phyloP scores from a whole-genome alignment of 2,113 vertebrate species.

The Eleginops maclovinus region DNA sequence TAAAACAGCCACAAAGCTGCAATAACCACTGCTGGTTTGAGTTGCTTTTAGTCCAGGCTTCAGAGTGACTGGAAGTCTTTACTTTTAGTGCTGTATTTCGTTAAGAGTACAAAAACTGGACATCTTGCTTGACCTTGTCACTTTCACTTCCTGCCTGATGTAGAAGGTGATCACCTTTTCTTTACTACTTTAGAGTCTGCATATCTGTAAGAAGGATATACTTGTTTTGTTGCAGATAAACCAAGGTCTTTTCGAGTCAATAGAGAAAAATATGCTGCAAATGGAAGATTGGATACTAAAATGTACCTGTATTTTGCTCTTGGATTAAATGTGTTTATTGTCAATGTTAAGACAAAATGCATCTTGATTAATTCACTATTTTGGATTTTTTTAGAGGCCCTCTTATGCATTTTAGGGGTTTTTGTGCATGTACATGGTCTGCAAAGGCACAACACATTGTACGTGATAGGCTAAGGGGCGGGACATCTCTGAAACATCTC shows the following conservation, averaged over 20 bases:
- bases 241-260: neutral
- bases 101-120: slow-evolving; percentile 3
- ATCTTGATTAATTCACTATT: too few relatives aligned
- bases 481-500: too few relatives aligned
- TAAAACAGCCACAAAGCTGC: slow-evolving; percentile 2
- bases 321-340: neutral
- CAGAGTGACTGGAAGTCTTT: neutral
- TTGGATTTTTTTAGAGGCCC: too few relatives aligned
- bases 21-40: neutral
- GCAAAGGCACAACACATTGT: too few relatives aligned
- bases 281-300: neutral
- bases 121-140: too few relatives aligned
- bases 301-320: neutral
- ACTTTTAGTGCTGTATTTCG: neutral
- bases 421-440: too few relatives aligned
- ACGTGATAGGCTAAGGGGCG: too few relatives aligned
- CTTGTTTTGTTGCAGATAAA: neutral
- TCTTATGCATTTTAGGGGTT: too few relatives aligned
- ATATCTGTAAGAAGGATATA: neutral
- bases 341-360: neutral
- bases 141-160: neutral
- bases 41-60: neutral
- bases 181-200: too few relatives aligned
- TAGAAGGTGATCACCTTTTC: too few relatives aligned
- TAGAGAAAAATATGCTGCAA: neutral